phyloP scores from a whole-genome alignment of 2,888 invertebrate species.

The Pherbina coryleti region DNA sequence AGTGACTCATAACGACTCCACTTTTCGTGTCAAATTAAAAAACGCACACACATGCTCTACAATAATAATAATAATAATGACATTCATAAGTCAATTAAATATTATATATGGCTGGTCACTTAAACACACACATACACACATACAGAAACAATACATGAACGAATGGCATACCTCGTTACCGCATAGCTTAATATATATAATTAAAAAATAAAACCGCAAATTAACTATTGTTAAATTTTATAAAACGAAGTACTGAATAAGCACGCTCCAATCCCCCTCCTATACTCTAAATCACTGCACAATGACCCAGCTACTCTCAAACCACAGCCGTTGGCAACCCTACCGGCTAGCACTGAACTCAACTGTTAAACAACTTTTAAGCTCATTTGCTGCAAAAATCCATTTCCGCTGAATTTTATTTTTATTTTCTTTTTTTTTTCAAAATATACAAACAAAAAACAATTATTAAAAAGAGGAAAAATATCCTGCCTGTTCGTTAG shows the following conservation, averaged over 20 bases:
- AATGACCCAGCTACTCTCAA: not conserved
- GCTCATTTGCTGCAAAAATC: slow-evolving; percentile 37
- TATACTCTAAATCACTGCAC: not conserved
- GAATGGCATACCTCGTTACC: slow-evolving; percentile 40
- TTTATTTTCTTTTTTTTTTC: not conserved
- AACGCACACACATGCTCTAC: not conserved
- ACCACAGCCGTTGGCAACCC: not conserved
- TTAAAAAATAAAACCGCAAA: slow-evolving; percentile 41
- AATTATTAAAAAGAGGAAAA: not conserved
- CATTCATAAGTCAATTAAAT: slow-evolving; percentile 42
- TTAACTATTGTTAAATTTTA: slow-evolving; percentile 40
- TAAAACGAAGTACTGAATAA: slow-evolving; percentile 9
- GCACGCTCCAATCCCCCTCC: not conserved
- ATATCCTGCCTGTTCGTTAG: not conserved
- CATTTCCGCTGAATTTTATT: slow-evolving; percentile 30
- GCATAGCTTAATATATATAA: slow-evolving; percentile 31
- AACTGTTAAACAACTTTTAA: slow-evolving; percentile 34
- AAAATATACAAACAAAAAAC: not conserved
- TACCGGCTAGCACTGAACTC: not conserved
- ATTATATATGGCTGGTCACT: not conserved
- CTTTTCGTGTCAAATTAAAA: slow-evolving; percentile 14
- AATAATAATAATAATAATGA: slow-evolving; percentile 33
- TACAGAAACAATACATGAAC: not conserved
- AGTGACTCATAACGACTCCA: not conserved
- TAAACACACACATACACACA: not conserved